Base-by-base conservation (phyloP, 2,113 vertebrate species). In the Oreochromis tanganicae region DNA sequence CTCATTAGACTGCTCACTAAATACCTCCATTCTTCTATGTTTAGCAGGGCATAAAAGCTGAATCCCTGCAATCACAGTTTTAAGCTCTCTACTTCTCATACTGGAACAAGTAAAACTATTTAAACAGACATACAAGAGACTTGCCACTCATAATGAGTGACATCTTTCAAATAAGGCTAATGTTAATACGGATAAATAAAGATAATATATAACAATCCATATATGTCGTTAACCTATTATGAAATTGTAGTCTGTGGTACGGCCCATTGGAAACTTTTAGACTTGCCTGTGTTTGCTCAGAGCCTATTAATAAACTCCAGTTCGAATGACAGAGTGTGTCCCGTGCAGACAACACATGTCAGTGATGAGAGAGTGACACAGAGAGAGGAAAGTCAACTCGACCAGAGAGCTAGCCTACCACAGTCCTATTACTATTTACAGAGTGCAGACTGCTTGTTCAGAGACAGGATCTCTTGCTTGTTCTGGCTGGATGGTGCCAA, bases 141-240 rank as follows among this genome's bases (percentile, higher is more conserved):
- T 19, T 87, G 27, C 54, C 92, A 93, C 85, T 95, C 94, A 93
- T 11, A 56, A 50, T 91, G 92, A 96, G 46, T 95, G 93, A 94
- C 95, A 93, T 86, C n/a, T 80, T 81, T 88, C 85, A 83, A 46
- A 55, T 78, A 43, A 16, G 80, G 79, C 89, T 90, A 95, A 95
- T 92, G 92, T 93, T 94, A 95, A 95, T 94, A 89, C 71, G 85
- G 91, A 93, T 94, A 95, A 95, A 96, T 95, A 95, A 94, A 91
- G 91, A 92, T 88, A 91, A 94, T 89, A 88, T 94, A 87, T 95
- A 93, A 94, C 93, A 95, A 94, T 92, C 90, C 88, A 88, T 92
- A 89, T 87, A 92, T 93, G 89, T 95, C 88, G 92, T 95, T 95
- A 96, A 95, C 94, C 94, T 83, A 95, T 96, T 95, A 95, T 95